phyloP scores from a whole-genome alignment of 1,140 invertebrate species.

The Sycophila sp. region DNA sequence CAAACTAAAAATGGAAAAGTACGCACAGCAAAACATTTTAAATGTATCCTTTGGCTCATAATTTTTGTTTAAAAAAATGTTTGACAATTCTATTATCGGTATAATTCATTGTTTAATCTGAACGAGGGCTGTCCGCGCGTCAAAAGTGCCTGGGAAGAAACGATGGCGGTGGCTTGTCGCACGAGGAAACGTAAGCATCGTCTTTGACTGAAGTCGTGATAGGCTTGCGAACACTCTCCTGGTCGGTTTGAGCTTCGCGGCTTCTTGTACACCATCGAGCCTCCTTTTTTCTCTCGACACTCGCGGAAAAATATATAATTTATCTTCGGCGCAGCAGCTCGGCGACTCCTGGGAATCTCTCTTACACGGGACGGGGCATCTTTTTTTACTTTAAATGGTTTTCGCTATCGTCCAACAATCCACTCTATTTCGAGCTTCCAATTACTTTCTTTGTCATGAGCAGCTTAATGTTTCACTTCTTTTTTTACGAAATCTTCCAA shows the following conservation, averaged over 20 bases:
- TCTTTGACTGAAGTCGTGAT: constrained; percentile 1
- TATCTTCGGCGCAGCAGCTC: not conserved
- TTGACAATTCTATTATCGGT: too few species aligned
- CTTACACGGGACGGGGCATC: not conserved
- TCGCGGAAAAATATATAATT: not conserved
- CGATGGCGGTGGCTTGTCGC: not conserved
- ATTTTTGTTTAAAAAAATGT: too few species aligned
- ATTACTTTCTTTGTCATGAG: not conserved
- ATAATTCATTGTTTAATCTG: too few species aligned
- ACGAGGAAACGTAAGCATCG: constrained; percentile 4
- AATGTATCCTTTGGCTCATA: too few species aligned
- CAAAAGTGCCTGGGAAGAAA: constrained; percentile 18
- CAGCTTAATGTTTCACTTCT: not conserved
- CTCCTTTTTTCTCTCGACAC: not conserved
- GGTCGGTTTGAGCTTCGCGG: not conserved
- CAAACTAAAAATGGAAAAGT: too few species aligned
- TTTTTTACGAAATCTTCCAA: not conserved
- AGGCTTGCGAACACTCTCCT: not conserved
- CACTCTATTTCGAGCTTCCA: not conserved
- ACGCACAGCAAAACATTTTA: too few species aligned
- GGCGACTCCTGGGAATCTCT: not conserved
- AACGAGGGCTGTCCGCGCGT: not conserved
- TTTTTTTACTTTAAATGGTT: not conserved
- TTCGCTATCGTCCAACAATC: not conserved
- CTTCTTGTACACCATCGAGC: not conserved